These are phyloP conservation scores for Sus cebifrons DNA, from an alignment of 2,797 vertebrate genomes.

Conservation along the genomic window DNA sequence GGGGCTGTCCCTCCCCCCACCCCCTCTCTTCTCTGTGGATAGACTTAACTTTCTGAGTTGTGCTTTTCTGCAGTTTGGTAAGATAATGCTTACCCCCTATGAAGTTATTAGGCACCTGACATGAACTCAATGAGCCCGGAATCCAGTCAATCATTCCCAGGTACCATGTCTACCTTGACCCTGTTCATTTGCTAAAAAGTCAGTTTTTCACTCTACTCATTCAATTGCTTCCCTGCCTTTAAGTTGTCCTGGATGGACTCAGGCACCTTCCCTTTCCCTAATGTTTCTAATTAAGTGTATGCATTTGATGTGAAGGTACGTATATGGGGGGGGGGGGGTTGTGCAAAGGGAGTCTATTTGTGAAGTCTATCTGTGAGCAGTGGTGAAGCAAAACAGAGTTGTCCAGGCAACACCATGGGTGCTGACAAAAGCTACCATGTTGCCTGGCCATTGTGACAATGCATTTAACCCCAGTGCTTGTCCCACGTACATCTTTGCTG, in stretches of 20 bases:
- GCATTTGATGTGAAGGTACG: background rate
- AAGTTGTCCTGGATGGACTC: background rate
- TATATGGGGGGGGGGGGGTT: background rate
- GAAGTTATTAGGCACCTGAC: background rate
- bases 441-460: fast-evolving
- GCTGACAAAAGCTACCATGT: background rate
- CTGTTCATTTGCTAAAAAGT: background rate
- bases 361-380: background rate
- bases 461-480: background rate
- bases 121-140: background rate
- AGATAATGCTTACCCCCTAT: background rate
- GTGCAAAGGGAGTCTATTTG: background rate
- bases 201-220: background rate
- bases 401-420: background rate
- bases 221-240: background rate
- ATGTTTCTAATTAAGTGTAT: background rate
- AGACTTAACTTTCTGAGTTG: background rate
- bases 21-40: background rate
- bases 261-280: background rate
- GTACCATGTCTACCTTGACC: background rate
- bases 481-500: too few species aligned
- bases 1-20: background rate
- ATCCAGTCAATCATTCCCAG: background rate
- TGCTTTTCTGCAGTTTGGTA: background rate
- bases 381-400: background rate